phyloP scores from a whole-genome alignment of 1,140 invertebrate species.

The Polypedilum vanderplanki region DNA sequence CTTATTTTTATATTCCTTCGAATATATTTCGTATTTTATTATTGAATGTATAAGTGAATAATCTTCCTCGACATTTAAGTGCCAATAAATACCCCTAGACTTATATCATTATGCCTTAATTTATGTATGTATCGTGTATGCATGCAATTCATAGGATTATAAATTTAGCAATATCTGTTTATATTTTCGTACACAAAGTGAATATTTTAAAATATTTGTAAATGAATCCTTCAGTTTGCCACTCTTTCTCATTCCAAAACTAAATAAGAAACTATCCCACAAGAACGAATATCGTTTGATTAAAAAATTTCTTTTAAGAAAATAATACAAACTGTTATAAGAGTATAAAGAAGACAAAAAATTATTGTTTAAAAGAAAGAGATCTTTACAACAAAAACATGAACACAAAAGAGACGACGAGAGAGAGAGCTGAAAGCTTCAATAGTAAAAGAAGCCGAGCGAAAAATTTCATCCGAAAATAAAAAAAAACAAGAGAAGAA shows the following conservation, averaged over 20 bases:
- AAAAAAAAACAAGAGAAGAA: background rate
- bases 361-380: background rate
- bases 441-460: constrained; percentile 17
- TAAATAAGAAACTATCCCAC: too few species aligned
- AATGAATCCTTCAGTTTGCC: too few species aligned
- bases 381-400: background rate
- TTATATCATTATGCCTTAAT: constrained; percentile 1
- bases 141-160: background rate
- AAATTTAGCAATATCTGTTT: background rate
- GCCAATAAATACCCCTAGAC: background rate
- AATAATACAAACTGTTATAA: background rate
- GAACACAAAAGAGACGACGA: constrained; percentile 4
- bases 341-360: constrained; percentile 1
- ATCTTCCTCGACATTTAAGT: constrained; percentile 17
- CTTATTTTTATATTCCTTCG: background rate
- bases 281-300: too few species aligned
- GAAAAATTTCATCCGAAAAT: constrained; percentile 24
- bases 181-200: too few species aligned
- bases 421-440: background rate
- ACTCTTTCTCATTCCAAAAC: too few species aligned
- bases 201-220: too few species aligned
- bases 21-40: background rate
- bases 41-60: background rate
- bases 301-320: background rate
- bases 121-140: background rate